Evolutionary conservation across 1,140 invertebrate genomes (phyloP), one percentile per base, ranked within the genome.

Genomic region (Akabosia matsudoensis): DNA sequence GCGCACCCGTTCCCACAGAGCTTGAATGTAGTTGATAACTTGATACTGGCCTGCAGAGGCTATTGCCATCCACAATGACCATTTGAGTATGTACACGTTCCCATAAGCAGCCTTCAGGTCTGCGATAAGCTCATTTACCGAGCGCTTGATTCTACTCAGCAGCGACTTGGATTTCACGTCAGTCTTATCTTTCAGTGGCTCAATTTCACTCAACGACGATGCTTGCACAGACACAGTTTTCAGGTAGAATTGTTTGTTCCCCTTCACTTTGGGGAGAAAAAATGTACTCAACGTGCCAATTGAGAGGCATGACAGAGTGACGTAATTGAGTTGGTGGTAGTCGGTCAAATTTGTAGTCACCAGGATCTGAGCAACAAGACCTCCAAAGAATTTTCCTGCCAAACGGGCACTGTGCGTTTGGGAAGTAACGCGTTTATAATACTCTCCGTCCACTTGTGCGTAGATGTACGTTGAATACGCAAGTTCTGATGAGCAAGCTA

Each of bases 61-160:
- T 18, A 90, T 86, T 0, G 93, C 90, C 88, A 93, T 95, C 90
- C 94, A 93, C 16, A 93, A 82, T 0, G 92, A 94, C 94, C 94
- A 96, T 82, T 92, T 93, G 0, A 94, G 37, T 7, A 95, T 88
- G 64, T 89, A 89, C 0, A 82, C 81, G 83, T 92, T 90, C 0
- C 88, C 87, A 84, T 92, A 96, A 31, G 93, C 90, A 34, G 86
- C 83, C 45, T 88, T 83, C 56, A 93, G 89, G 84, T 96, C 92
- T 18, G 85, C 83, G 88, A 88, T 91, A 54, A 94, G n/a, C 33
- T 89, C 83, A 13, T 10, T 10, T 18, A 45, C 37, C 7, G 37
- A 28, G n/a, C 28, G 24, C 28, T 64, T 4, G n/a, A 22, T 7
- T 28, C n/a, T 7, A 28, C 56, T 13, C 56, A 64, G 13, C 45